Base-by-base conservation (phyloP, 2,797 vertebrate genomes). In the Coluber constrictor region DNA sequence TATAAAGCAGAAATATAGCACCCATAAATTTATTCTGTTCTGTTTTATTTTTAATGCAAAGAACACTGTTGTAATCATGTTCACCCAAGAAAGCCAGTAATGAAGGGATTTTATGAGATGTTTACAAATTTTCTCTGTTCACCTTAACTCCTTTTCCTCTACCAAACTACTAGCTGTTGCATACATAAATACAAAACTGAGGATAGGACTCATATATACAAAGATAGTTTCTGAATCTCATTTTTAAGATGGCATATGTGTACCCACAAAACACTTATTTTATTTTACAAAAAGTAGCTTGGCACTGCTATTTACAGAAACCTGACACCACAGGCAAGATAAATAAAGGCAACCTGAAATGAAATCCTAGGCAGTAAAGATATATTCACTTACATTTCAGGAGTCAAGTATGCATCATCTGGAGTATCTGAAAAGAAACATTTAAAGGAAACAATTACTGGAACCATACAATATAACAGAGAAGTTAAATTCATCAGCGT, bases 321-420 rank as follows among this genome's bases (percentile, higher is more conserved):
- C 74, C 74, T 43, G 37, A 83, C 23, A 83, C 20, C 32, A 83
- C 20, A 83, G 6, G 9, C 37, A 83, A 43, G 9, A 83, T 37
- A 79, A 32, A 79, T 83, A 83, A 43, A 83, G 20, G 10, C 43
- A 83, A 83, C 23, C 70, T 83, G 20, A 23, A 83, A 23, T 56
- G 63, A 25, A 59, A 87, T 88, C 11, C 18, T 47, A 51, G 55
- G 47, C 20, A 86, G 10, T 23, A 51, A 23, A 88, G 8, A 32
- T 13, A 91, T n/a, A 61, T n/a, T 3, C 8, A 43, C 98, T 98
- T 92, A 98, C 98, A 96, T 96, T 91, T 94, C 88, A 0, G 94
- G 95, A 91, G 59, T 94, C 94, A 96, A 5, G 92, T 93, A 93
- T 43, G 92, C 89, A 3, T 97, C 97, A 91, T 96, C 94, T 0